A percentile compares a stretch with the other conserved stretches of the same genome.
phyloP scores from a whole-genome alignment of 2,888 invertebrate species.

The Atrina japonica region DNA sequence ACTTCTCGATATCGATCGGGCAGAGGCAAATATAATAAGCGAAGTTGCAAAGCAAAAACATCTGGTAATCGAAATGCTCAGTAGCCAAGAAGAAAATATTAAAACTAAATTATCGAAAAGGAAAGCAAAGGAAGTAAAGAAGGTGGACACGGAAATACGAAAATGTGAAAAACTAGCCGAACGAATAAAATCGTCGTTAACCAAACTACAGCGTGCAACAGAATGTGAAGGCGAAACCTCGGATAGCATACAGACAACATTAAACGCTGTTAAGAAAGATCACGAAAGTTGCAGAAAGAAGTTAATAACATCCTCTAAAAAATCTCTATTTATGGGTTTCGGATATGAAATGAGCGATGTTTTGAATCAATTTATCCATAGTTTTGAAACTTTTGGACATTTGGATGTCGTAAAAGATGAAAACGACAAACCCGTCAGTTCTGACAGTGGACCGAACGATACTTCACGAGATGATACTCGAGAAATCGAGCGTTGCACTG shows the following conservation, averaged over 20 bases:
- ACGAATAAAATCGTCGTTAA: constrained; percentile 16
- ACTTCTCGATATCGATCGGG: constrained; percentile 1
- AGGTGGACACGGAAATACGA: constrained; percentile 18
- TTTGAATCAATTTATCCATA: constrained; percentile 8
- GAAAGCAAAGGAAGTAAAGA: constrained; percentile 28
- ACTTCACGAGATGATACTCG: too few relatives aligned
- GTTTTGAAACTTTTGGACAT: constrained; percentile 12
- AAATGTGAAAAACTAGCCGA: constrained; percentile 29
- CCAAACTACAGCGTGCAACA: constrained; percentile 12
- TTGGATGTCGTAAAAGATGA: not conserved
- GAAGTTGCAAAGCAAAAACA: constrained; percentile 3
- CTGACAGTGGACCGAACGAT: too few relatives aligned
- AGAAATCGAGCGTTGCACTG: too few relatives aligned
- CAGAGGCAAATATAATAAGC: constrained; percentile 9
- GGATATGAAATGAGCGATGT: constrained; percentile 4
- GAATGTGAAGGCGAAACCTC: constrained; percentile 1
- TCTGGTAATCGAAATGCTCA: constrained; percentile 3
- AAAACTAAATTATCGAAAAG: constrained; percentile 9
- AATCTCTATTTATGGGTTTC: not conserved
- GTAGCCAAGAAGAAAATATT: constrained; percentile 12
- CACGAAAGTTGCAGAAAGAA: constrained; percentile 14
- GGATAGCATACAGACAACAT: too few relatives aligned
- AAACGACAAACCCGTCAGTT: too few relatives aligned
- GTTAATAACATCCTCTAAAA: not conserved
- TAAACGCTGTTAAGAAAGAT: not conserved